Percentiles rank a stretch among this genome's conserved stretches.
phyloP scores from a whole-genome alignment of 2,113 vertebrate genomes.

The Apaloderma vittatum region DNA sequence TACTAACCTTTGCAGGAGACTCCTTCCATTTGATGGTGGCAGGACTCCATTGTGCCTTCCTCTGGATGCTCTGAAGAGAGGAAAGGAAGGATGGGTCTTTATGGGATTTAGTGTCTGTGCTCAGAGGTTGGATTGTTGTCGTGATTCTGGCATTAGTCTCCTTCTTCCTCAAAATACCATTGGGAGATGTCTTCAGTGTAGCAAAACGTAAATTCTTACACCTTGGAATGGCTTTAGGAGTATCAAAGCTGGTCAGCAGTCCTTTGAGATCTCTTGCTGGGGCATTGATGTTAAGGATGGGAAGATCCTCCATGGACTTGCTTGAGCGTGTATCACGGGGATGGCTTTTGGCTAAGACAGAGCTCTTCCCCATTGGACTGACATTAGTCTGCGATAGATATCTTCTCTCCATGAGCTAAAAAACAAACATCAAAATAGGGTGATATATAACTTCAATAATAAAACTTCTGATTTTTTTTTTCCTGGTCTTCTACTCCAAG shows the following conservation, averaged over 20 bases:
- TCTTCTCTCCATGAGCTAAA: conserved; percentile 36
- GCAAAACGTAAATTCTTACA: background rate
- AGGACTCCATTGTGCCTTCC: background rate
- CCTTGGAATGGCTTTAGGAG: background rate
- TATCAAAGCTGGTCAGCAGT: background rate
- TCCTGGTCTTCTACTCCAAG: background rate
- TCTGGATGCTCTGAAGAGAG: background rate
- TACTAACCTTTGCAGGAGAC: conserved; percentile 42
- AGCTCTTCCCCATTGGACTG: background rate
- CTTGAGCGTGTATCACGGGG: conserved; percentile 7
- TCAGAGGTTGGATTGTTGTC: background rate
- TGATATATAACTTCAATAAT: background rate
- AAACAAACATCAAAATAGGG: background rate
- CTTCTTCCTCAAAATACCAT: background rate
- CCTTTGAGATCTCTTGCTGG: background rate
- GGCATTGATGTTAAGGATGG: background rate
- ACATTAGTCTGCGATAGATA: background rate
- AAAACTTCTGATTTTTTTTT: background rate
- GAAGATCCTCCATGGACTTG: conserved; percentile 72
- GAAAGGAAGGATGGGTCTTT: background rate
- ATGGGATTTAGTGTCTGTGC: background rate
- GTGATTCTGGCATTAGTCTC: background rate
- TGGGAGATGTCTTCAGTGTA: background rate
- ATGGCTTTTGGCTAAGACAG: background rate
- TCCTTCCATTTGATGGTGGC: background rate